These are phyloP conservation scores for Glossophaga mutica DNA, from an alignment of 2,797 vertebrate species.

Conservation along the genomic window DNA sequence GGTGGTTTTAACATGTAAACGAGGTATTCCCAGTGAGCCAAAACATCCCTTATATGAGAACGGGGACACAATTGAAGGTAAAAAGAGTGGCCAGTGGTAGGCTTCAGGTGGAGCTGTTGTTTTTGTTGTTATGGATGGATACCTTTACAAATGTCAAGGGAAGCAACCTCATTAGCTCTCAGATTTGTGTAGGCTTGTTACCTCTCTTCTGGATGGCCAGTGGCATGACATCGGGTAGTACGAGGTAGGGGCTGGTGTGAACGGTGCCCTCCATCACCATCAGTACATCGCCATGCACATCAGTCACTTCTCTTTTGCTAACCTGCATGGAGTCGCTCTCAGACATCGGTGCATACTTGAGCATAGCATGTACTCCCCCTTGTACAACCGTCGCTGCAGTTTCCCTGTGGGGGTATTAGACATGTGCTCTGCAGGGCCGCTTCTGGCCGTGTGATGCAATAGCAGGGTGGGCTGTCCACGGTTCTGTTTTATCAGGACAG, in stretches of 20 bases:
- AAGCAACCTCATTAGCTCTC: slow-evolving; percentile 7
- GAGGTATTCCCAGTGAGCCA: slow-evolving; percentile 19
- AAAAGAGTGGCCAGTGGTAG: not conserved
- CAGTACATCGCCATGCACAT: slow-evolving; percentile 60
- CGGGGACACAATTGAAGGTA: not conserved
- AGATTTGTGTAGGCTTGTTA: not conserved
- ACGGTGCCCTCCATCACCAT: slow-evolving; percentile 62
- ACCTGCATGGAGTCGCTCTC: slow-evolving; percentile 64
- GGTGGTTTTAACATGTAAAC: not conserved
- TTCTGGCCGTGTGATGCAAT: not conserved
- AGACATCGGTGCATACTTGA: not conserved
- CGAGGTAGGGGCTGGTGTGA: not conserved
- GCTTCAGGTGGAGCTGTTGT: not conserved
- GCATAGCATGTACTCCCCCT: not conserved
- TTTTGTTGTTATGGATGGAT: slow-evolving; percentile 5
- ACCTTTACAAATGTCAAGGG: slow-evolving; percentile 13
- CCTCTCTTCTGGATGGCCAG: not conserved
- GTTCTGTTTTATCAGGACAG: not conserved
- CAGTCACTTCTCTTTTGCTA: slow-evolving; percentile 63
- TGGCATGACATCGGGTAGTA: not conserved
- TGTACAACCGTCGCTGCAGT: not conserved
- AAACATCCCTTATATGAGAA: slow-evolving; percentile 6
- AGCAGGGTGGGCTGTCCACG: not conserved
- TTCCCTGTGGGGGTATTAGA: slow-evolving; percentile 12
- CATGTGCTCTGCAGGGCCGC: not conserved